Percentiles rank a stretch among this genome's conserved stretches.
These are phyloP conservation scores for Polyploca ridens DNA, from an alignment of 2,888 invertebrate species.

Conservation along the genomic window DNA sequence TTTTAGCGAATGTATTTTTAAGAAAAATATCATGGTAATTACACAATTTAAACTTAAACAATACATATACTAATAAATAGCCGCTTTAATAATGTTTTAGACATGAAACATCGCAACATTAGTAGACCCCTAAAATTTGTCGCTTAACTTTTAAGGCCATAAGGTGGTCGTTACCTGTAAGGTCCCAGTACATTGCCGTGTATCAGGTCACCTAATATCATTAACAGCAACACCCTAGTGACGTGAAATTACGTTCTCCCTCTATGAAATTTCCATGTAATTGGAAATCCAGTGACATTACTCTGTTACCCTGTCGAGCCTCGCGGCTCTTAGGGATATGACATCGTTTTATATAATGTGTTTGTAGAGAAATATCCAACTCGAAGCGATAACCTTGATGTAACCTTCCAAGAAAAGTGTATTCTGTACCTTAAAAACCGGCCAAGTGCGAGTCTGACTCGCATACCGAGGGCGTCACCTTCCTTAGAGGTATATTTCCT, in stretches of 20 bases:
- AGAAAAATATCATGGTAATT: too few relatives aligned
- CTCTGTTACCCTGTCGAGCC: slow-evolving; percentile 26
- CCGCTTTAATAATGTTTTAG: too few relatives aligned
- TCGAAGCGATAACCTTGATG: neutral
- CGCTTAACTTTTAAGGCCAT: slow-evolving; percentile 19
- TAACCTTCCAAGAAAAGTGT: neutral
- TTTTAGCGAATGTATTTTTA: too few relatives aligned
- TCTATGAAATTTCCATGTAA: slow-evolving; percentile 67
- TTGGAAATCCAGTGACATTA: slow-evolving; percentile 55
- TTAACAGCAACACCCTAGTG: slow-evolving; percentile 47
- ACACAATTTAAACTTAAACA: too few relatives aligned
- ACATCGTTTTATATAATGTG: slow-evolving; percentile 9
- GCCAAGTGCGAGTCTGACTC: too few relatives aligned
- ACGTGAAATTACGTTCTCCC: slow-evolving; percentile 42
- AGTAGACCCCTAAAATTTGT: neutral
- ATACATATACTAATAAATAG: too few relatives aligned
- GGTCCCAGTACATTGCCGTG: slow-evolving; percentile 18
- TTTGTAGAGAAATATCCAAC: neutral
- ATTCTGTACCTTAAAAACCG: too few relatives aligned
- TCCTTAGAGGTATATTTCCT: too few relatives aligned
- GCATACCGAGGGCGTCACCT: too few relatives aligned
- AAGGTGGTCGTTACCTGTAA: slow-evolving; percentile 9
- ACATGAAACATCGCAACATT: neutral
- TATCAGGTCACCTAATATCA: slow-evolving; percentile 50
- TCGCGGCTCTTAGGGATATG: slow-evolving; percentile 16